Percentiles rank a stretch among this genome's conserved stretches.
Evolutionary conservation across 2,113 vertebrate species (phyloP).

Genomic region (Puffinus mauretanicus): DNA sequence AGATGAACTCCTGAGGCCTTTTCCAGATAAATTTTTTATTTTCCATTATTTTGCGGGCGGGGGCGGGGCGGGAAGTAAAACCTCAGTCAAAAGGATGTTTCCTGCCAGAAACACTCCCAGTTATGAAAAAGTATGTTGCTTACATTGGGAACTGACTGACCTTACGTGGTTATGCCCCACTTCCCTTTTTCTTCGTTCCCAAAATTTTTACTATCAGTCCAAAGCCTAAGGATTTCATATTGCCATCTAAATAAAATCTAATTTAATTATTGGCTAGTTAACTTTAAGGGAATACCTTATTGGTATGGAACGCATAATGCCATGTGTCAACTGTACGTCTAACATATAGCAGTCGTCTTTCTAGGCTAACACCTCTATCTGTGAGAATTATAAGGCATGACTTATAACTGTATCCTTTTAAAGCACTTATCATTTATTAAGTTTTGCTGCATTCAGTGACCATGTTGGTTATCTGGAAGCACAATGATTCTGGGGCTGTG

Average conservation of each 20-base stretch:
- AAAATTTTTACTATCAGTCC: neutral
- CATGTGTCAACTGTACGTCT: neutral
- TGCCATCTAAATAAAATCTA: neutral
- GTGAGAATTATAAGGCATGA: neutral
- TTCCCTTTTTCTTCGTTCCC: neutral
- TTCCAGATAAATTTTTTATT: neutral
- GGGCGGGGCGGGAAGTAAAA: neutral
- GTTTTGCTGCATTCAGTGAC: neutral
- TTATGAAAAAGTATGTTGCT: neutral
- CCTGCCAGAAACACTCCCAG: neutral
- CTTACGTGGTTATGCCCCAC: fast-evolving
- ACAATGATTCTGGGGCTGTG: neutral
- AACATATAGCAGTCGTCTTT: neutral
- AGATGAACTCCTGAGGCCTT: neutral
- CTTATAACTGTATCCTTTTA: neutral
- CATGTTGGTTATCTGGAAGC: neutral
- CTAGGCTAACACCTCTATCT: neutral
- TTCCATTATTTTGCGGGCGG: neutral
- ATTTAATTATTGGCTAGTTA: neutral
- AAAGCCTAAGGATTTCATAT: neutral
- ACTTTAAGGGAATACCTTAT: neutral
- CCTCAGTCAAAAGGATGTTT: neutral
- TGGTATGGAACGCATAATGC: neutral
- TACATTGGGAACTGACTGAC: neutral
- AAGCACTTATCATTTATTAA: neutral